Conservation (phyloP, 2,113 vertebrate species). For the Strigops habroptila region DNA sequence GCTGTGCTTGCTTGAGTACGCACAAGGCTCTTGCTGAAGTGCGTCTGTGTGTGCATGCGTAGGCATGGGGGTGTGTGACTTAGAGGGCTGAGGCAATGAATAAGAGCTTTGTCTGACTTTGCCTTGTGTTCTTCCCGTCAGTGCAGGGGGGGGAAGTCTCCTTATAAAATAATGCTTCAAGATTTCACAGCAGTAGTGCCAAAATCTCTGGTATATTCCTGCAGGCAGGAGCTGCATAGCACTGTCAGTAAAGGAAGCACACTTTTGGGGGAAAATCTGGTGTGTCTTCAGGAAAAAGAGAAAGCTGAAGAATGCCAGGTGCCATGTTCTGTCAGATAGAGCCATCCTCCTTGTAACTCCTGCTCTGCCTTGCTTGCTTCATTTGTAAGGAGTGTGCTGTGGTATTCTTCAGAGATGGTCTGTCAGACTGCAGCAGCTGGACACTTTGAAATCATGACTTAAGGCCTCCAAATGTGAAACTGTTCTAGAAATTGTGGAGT, state of each 20-base stretch:
- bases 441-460: not conserved
- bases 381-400: accelerated
- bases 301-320: not conserved
- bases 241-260: not conserved
- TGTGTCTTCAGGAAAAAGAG: not conserved
- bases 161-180: not conserved
- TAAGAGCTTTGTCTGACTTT: conserved; percentile 1
- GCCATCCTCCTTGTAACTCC: not conserved
- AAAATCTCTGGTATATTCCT: not conserved
- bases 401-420: not conserved
- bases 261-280: not conserved
- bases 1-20: conserved; percentile 8
- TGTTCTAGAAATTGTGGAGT: not conserved
- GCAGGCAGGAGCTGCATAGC: not conserved
- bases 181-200: not conserved
- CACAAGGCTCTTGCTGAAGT: not conserved
- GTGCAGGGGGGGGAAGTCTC: not conserved
- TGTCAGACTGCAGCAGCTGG: not conserved
- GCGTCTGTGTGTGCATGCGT: not conserved
- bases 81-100: not conserved
- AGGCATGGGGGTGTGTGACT: not conserved
- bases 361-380: not conserved
- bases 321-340: not conserved
- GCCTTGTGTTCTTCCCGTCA: not conserved
- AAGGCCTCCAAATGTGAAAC: not conserved